phyloP scores from a whole-genome alignment of 2,113 vertebrate genomes.

The Phrynocephalus versicolor region DNA sequence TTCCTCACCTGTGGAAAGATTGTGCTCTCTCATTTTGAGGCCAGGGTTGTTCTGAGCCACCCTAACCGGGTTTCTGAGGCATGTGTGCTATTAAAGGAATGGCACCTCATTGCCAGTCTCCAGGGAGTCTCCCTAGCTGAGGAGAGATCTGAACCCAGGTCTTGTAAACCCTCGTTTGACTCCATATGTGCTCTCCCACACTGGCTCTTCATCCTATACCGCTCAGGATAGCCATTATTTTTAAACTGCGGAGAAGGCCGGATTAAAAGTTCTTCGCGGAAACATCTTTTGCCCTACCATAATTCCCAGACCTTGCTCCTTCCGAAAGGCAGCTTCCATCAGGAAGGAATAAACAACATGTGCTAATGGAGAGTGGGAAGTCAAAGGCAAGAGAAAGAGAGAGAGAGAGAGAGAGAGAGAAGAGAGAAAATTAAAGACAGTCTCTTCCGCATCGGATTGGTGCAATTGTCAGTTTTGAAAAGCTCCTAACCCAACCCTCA shows the following conservation, averaged over 20 bases:
- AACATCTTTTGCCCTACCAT: neutral
- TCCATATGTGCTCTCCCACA: too few species aligned
- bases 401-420: slow-evolving; percentile 28
- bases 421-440: slow-evolving; percentile 47
- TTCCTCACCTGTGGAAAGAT: too few species aligned
- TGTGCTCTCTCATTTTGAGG: too few species aligned
- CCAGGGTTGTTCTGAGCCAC: too few species aligned
- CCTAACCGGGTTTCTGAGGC: too few species aligned
- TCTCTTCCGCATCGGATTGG: slow-evolving; percentile 52
- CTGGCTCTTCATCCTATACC: too few species aligned
- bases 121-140: too few species aligned
- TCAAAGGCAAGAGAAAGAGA: slow-evolving; percentile 12
- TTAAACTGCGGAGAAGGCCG: neutral
- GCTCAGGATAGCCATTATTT: neutral
- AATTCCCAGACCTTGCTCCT: slow-evolving; percentile 28
- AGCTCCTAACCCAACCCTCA: slow-evolving; percentile 51
- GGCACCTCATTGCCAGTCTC: too few species aligned
- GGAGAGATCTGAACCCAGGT: too few species aligned
- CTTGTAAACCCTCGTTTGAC: too few species aligned
- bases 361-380: slow-evolving; percentile 32
- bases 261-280: neutral
- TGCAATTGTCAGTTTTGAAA: slow-evolving; percentile 48
- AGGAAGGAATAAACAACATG: neutral
- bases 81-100: too few species aligned
- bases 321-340: neutral